These are phyloP conservation scores for Coenonympha glycerion DNA, from an alignment of 2,888 invertebrate species.

Conservation along the genomic window DNA sequence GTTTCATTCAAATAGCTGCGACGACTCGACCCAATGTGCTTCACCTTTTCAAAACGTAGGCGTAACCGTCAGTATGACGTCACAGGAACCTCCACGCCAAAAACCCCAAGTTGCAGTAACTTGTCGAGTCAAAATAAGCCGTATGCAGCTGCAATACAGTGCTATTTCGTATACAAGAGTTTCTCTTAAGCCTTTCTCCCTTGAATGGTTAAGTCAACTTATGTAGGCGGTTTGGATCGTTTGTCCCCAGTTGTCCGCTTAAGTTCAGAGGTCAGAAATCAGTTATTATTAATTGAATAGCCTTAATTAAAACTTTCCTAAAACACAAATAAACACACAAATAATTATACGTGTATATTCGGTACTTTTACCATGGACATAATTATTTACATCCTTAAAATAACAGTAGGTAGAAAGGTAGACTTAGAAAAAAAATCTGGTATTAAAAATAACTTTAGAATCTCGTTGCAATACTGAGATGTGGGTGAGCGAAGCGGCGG, in stretches of 20 bases:
- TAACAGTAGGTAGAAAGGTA: no score
- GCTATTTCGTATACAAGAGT: neutral
- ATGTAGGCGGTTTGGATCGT: constrained; percentile 23
- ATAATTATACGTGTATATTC: no score
- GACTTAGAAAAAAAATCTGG: no score
- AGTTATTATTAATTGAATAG: constrained; percentile 29
- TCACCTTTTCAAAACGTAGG: constrained; percentile 24
- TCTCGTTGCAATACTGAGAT: no score
- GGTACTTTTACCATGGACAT: no score
- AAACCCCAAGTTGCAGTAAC: constrained; percentile 18
- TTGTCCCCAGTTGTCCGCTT: constrained; percentile 23
- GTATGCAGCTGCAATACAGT: constrained; percentile 11
- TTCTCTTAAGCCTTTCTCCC: neutral
- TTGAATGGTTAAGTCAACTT: constrained; percentile 19
- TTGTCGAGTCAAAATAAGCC: constrained; percentile 17
- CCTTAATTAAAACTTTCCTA: constrained; percentile 8
- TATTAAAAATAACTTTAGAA: no score
- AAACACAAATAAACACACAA: neutral
- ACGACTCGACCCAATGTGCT: constrained; percentile 13
- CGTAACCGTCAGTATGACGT: constrained; percentile 23
- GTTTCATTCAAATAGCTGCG: neutral
- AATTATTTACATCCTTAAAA: no score
- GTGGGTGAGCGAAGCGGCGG: no score
- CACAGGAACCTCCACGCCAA: constrained; percentile 15
- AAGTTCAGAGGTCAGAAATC: constrained; percentile 24